Evolutionary conservation across 2,888 invertebrate genomes (phyloP).

Genomic region (Synergus japonicus): DNA sequence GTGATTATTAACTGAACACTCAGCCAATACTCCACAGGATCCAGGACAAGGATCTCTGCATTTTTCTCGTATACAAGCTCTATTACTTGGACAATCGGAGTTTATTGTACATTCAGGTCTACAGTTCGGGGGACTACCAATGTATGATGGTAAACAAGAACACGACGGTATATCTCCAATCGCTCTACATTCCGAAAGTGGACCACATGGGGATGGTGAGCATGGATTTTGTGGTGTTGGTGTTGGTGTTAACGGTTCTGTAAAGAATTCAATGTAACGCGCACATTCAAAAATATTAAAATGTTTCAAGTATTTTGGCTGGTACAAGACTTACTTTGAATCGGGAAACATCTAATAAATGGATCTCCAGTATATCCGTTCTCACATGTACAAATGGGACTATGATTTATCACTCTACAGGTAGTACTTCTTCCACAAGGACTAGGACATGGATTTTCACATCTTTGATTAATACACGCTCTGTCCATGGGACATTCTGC

Average conservation of each 20-base stretch:
- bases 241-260: not conserved
- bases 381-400: conserved; percentile 83
- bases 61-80: conserved; percentile 86
- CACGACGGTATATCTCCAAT: conserved; percentile 79
- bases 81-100: conserved; percentile 84
- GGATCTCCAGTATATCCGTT: conserved; percentile 77
- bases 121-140: conserved; percentile 80
- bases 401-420: conserved; percentile 88
- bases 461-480: conserved; percentile 89
- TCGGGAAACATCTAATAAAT: conserved; percentile 68
- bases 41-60: conserved; percentile 88
- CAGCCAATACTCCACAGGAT: conserved; percentile 85
- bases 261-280: not conserved
- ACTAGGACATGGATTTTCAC: conserved; percentile 87
- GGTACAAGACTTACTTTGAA: conserved; percentile 77
- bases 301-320: not conserved
- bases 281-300: conserved; percentile 44
- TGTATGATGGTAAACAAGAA: conserved; percentile 77
- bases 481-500: conserved; percentile 86
- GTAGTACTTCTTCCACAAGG: conserved; percentile 87
- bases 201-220: conserved; percentile 78
- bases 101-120: conserved; percentile 81
- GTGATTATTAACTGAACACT: conserved; percentile 87
- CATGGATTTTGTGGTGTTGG: conserved; percentile 77
- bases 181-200: conserved; percentile 80